Base-by-base conservation (phyloP, 1,140 invertebrate species). In the Drosophila nannoptera region DNA sequence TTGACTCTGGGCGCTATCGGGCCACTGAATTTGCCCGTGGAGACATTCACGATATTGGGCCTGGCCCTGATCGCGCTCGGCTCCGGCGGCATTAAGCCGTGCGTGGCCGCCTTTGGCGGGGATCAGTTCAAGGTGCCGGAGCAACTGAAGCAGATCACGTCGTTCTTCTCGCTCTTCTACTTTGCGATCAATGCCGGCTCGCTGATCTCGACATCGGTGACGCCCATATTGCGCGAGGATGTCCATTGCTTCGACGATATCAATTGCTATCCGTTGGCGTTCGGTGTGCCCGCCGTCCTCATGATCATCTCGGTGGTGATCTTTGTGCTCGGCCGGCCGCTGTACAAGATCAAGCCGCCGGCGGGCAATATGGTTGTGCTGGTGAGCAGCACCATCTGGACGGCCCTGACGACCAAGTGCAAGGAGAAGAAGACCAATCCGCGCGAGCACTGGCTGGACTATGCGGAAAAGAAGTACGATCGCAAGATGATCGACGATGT, bases 51-150 rank as follows among this genome's bases (percentile, higher is more conserved):
- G 2, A 91, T 97, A 31, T 9, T 96, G 16, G 97, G 96, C 0
- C 89, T 98, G 73, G 78, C 94, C 2, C 89, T 98, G 7, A 96
- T 98, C 69, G 96, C 96, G 2, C 64, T 97, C 7, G 97, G 97
- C 1, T 97, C 97, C 0, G 98, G 97, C 1, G 97, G 98, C 0
- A 99, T 99, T 82, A 99, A 99, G 88, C 98, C 98, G 0, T 99
- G 97, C 88, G 98, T 99, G 0, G 93, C 96, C 0, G 96, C 98
- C 0, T 99, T 99, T 90, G 98, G 98, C 16, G 98, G 97, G 1
- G 98, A 99, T 90, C 98, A 99, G 90, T 98, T 98, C 90, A 91
- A 93, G 67, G 73, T 96, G 33, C 96, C 96, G 0, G 93, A 94
- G 83, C 96, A 95, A 90, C 93, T 93, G 77, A 91, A 91, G 75